phyloP scores from a whole-genome alignment of 2,113 vertebrate species.

The Acrocephalus kingi region DNA sequence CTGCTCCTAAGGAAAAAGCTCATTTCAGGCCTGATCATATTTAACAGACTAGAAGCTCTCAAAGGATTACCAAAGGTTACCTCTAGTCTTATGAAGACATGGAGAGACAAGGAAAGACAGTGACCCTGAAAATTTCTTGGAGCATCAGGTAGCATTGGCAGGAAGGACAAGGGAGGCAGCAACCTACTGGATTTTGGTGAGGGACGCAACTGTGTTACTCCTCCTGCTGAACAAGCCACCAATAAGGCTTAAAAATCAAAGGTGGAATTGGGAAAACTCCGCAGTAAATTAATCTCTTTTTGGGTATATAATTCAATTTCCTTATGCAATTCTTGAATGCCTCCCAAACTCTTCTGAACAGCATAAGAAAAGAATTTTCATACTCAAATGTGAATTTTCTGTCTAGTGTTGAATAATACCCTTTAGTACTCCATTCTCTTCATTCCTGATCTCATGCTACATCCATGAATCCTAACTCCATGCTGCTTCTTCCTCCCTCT shows the following conservation, averaged over 20 bases:
- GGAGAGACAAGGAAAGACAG: not conserved
- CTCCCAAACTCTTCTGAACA: not conserved
- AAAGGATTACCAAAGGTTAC: not conserved
- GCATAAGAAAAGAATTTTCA: not conserved
- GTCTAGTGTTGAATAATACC: not conserved
- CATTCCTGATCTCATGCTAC: not conserved
- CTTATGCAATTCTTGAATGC: not conserved
- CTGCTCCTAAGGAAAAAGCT: not conserved
- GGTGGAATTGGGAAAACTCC: not conserved
- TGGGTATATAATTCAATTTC: not conserved
- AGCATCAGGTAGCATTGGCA: not conserved
- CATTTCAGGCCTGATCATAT: not conserved
- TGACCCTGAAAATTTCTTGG: fast-evolving
- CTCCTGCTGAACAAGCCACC: fast-evolving
- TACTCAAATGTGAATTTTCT: not conserved
- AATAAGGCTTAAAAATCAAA: not conserved
- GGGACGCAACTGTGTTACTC: not conserved
- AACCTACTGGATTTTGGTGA: not conserved
- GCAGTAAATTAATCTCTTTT: not conserved
- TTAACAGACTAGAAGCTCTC: not conserved
- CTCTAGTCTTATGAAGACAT: not conserved
- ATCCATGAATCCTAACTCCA: not conserved
- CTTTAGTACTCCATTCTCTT: not conserved
- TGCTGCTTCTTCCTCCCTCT: not conserved
- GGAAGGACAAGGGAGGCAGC: not conserved